A percentile compares a stretch with the other conserved stretches of the same genome.
Conservation (phyloP, 1,140 invertebrate genomes). For the Aradophagus sp. region DNA sequence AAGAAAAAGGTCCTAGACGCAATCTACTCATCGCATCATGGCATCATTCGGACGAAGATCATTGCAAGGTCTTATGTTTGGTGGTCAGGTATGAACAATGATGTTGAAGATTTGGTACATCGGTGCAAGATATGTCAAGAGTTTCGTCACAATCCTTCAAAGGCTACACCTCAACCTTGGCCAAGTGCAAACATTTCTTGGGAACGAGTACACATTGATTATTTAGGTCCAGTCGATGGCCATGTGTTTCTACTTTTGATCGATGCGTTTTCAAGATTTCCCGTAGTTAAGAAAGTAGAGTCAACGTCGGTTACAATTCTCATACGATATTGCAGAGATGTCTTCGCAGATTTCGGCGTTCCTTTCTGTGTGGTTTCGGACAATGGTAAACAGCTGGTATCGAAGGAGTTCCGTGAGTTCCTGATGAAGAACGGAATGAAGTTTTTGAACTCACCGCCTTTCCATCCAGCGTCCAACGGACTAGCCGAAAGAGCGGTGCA, state of each 20-base stretch:
- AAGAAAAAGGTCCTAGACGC: slow-evolving; percentile 57
- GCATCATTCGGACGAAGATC: slow-evolving; percentile 71
- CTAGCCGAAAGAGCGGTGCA: slow-evolving; percentile 6
- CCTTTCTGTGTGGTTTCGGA: slow-evolving; percentile 11
- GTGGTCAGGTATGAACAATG: slow-evolving; percentile 71
- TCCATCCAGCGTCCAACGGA: slow-evolving; percentile 16
- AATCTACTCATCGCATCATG: slow-evolving; percentile 69
- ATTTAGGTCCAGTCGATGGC: slow-evolving; percentile 12
- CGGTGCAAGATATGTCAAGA: slow-evolving; percentile 5
- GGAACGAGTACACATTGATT: slow-evolving; percentile 17
- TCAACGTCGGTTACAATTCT: slow-evolving; percentile 5
- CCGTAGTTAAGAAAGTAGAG: slow-evolving; percentile 1
- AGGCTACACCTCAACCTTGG: slow-evolving; percentile 8
- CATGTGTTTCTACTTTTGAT: slow-evolving; percentile 9
- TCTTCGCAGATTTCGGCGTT: slow-evolving; percentile 14
- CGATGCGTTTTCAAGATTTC: slow-evolving; percentile 9
- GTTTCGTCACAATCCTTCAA: not conserved
- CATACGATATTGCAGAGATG: not conserved
- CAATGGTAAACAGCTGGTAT: slow-evolving; percentile 12
- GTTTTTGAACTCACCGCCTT: slow-evolving; percentile 18
- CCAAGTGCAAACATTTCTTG: not conserved
- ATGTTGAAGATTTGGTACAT: slow-evolving; percentile 62
- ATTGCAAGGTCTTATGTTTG: slow-evolving; percentile 68
- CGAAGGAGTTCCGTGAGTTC: slow-evolving; percentile 4
- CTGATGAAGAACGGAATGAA: slow-evolving; percentile 5